Evolutionary conservation across 2,797 vertebrate genomes (phyloP), one percentile per base, ranked within the genome.

Genomic region (Myotis findleyi): DNA sequence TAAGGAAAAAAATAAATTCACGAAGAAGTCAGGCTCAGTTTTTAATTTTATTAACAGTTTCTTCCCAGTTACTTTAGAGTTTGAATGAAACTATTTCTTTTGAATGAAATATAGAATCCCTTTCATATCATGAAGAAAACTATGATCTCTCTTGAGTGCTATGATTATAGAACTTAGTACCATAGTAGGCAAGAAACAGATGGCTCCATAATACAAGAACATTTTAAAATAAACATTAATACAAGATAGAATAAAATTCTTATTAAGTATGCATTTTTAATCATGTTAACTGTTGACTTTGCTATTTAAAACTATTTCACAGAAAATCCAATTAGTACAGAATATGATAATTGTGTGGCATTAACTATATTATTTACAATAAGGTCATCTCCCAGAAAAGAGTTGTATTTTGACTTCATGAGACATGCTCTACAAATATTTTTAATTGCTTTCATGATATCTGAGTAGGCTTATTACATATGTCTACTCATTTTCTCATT

Each of bases 171-270:
- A 98, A 93, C 85, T 96, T 96, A 91, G 93, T 97, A 97, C 47
- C 91, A 95, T 97, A 98, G 97, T 92, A 98, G 93, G 91, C 13
- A 77, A 97, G 94, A 98, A 98, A 97, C 97, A 98, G 98, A 98
- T 98, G 98, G 95, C 36, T 98, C 41, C 72, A 95, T 72, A 97
- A 95, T 96, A 97, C 83, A 97, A 95, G 96, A 97, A 68, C 95
- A 98, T 98, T 98, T 98, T 97, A 93, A 98, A 98, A 98, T 98
- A 98, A 98, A 98, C 92, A 98, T 98, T 98, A 98, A 98, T 98
- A 97, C 93, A 97, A 96, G 88, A 92, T 97, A 89, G 89, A 97
- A 97, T 97, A 97, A 97, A 98, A 96, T 95, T 98, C 91, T 97
- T 98, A 98, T 97, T 98, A 98, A 84, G 81, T 97, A 97, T 97